Evolutionary conservation across 2,797 vertebrate species (phyloP), one percentile per base, ranked within the genome.

Genomic region (Cottoperca gobio): DNA sequence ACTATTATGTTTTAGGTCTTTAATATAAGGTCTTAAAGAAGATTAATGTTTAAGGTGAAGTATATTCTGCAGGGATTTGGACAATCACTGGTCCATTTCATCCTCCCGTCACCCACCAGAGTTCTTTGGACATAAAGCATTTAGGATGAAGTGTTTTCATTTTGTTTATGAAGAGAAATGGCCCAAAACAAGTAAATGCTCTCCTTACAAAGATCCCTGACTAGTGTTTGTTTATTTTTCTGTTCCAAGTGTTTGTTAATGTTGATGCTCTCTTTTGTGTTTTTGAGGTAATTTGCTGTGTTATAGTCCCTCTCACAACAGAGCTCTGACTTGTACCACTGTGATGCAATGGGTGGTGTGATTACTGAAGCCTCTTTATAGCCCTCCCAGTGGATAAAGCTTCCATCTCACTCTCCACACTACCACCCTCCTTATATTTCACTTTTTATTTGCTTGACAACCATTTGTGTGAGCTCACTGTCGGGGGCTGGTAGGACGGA

Each of bases 391-490:
- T 85, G 80, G 86, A 91, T 84, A 88, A 86, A 87, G 63, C 80
- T 72, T 82, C 85, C 65, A 78, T 86, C 85, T 66, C 71, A 87
- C 60, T 59, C 79, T 89, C 79, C 79, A 90, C 81, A 76, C 82
- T 73, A 89, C 73, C 85, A 88, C 80, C 86, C 85, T 88, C 88
- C 81, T 93, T 94, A 94, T 93, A 94, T 95, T 91, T 91, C 65
- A 84, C 90, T 92, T 92, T 91, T 92, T 92, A 91, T 93, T 94
- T 94, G 90, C 92, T 92, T 93, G 94, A 94, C 88, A 91, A 90
- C 87, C 80, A 45, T 92, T 92, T 92, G 90, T 94, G 89, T 86
- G 83, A 91, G 92, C 82, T 84, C 92, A 11, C 94, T 66, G 94
- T 88, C 33, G 90, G 94, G 90, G 85, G 84, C 91, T 88, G 85